Base-by-base conservation (phyloP, 2,797 vertebrate species). In the Oreonectes daqikongensis region DNA sequence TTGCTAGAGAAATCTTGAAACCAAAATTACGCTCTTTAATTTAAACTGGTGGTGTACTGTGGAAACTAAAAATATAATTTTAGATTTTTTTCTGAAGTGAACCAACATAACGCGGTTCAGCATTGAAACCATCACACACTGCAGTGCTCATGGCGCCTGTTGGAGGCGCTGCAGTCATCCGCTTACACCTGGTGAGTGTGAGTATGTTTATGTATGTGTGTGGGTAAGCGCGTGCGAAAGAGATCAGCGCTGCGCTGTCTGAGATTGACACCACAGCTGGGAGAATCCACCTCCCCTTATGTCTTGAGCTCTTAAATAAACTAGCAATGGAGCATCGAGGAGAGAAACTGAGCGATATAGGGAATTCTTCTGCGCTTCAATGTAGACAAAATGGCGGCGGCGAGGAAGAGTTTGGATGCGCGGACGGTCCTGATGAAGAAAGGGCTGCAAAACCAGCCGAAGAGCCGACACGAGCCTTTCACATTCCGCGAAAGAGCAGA, bases 401-500 rank as follows among this genome's bases (percentile, higher is more conserved):
- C 38, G 85, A 78, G 75, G 84, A 75, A 74, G 80, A 70, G 76
- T 77, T 77, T 57, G 86, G 83, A 32, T 74, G 40, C 28, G 64
- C 75, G 50, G 71, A 77, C 46, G 72, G 63, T 73, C 12, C 52
- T 9, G 82, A 80, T 42, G 82, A 85, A 46, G 55, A 61, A 50
- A 84, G 48, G 55, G 68, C 65, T 18, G 35, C 26, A 64, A 90
- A 86, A 82, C 82, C 86, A 81, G 70, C 88, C 11, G 94, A 92
- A 88, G 95, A 95, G 77, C 90, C 91, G 20, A 93, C 92, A 40
- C 94, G 94, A 87, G 93, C 88, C 85, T 96, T 97, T 89, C 95
- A 97, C 63, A 99, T 99, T 15, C 97, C 96, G 85, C 95, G 93
- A 93, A 99, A 97, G 91, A 95, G 90, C 89, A 94, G 93, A 91